A percentile compares a stretch with the other conserved stretches of the same genome.
These are phyloP conservation scores for Sisor rabdophorus DNA, from an alignment of 2,113 vertebrate genomes.

Conservation along the genomic window DNA sequence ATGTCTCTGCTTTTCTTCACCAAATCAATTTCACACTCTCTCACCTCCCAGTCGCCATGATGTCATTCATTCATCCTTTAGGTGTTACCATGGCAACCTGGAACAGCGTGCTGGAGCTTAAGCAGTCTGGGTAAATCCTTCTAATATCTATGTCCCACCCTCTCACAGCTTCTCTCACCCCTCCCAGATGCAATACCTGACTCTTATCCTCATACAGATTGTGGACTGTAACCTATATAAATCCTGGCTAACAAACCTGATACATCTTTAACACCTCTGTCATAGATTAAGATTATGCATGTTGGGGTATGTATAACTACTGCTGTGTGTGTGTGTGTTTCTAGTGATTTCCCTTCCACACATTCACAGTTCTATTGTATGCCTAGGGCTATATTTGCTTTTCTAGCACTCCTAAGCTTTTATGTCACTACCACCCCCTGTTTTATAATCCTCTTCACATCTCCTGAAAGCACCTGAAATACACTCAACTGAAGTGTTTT, in stretches of 20 bases:
- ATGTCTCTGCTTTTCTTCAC: conserved; percentile 73
- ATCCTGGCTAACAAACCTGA: neutral
- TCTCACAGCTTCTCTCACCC: conserved; percentile 46
- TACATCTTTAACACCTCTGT: neutral
- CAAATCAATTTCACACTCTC: conserved; percentile 94
- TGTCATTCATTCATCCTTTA: conserved; percentile 92
- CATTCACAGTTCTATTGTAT: conserved; percentile 14
- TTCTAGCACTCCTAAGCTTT: conserved; percentile 1
- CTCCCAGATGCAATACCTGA: conserved; percentile 19
- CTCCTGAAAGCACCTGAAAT: neutral
- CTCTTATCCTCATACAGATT: neutral
- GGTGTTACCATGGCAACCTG: conserved; percentile 85
- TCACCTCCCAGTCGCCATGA: conserved; percentile 80
- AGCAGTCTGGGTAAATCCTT: conserved; percentile 54
- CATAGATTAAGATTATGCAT: neutral
- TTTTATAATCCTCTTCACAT: neutral
- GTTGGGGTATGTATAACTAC: too few species aligned
- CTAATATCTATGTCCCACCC: conserved; percentile 45
- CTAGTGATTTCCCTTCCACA: neutral
- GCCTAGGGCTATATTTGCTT: conserved; percentile 26
- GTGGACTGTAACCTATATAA: neutral
- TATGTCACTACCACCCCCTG: conserved; percentile 13
- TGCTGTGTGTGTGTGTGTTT: neutral
- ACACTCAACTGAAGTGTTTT: neutral
- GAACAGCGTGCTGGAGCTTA: conserved; percentile 67